Percentiles rank a stretch among this genome's conserved stretches.
These are phyloP conservation scores for Drosophila ficusphila DNA, from an alignment of 1,140 invertebrate genomes.

Conservation along the genomic window DNA sequence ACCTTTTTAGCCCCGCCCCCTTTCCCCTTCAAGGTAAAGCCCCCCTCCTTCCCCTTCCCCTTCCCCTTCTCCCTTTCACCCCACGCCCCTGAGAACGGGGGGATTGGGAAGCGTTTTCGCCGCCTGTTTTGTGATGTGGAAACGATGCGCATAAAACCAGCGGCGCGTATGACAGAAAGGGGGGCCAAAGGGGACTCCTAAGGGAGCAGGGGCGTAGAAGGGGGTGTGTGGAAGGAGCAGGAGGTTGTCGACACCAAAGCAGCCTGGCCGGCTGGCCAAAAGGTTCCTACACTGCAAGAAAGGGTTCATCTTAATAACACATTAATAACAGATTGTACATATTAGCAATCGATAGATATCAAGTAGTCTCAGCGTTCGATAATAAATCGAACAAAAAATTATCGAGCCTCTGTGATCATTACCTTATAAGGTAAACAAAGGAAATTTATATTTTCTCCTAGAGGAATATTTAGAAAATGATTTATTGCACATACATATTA, in stretches of 20 bases:
- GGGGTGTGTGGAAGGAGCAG: neutral
- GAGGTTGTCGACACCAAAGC: conserved; percentile 66
- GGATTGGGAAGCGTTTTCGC: conserved; percentile 19
- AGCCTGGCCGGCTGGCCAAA: conserved; percentile 4
- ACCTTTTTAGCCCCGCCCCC: conserved; percentile 13
- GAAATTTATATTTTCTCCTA: too few relatives aligned
- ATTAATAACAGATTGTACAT: too few relatives aligned
- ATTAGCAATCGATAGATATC: too few relatives aligned
- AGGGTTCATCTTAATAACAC: too few relatives aligned
- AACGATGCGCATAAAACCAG: conserved; percentile 80
- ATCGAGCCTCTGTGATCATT: too few relatives aligned
- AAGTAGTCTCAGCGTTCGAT: too few relatives aligned
- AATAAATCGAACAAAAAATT: too few relatives aligned
- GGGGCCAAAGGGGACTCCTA: neutral
- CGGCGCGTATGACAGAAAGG: conserved; percentile 64
- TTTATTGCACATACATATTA: too few relatives aligned
- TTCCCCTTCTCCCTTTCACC: too few relatives aligned
- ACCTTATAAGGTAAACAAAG: too few relatives aligned
- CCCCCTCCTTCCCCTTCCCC: too few relatives aligned
- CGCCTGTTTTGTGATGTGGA: conserved; percentile 71
- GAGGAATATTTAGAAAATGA: neutral
- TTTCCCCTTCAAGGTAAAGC: neutral
- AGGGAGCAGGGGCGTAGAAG: neutral
- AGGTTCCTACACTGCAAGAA: conserved; percentile 3
- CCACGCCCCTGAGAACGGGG: neutral